Evolutionary conservation across 37 sponge, comb jelly and placozoan genomes (phyloP).

Genomic region (Petrosia ficiformis): DNA sequence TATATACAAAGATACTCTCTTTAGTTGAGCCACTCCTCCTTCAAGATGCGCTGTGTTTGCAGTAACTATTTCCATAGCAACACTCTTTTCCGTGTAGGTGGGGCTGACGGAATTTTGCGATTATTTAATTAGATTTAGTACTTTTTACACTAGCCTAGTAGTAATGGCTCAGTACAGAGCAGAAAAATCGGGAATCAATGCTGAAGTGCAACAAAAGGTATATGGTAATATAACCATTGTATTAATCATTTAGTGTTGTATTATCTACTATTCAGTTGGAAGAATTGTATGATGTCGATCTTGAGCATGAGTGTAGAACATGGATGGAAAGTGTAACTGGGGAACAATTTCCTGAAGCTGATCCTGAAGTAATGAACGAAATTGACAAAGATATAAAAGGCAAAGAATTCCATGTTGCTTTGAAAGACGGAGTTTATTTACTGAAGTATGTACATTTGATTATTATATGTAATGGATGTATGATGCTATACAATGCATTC

Average conservation of each 20-base stretch:
- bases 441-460: conserved; percentile 30
- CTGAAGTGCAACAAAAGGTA: conserved; percentile 77
- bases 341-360: conserved; percentile 17
- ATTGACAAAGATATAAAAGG: conserved; percentile 1
- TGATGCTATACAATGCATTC: too few species aligned
- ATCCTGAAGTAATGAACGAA: neutral
- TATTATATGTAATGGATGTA: too few species aligned
- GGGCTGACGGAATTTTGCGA: too few species aligned
- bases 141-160: too few species aligned
- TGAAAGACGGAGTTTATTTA: conserved; percentile 59
- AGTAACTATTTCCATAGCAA: too few species aligned
- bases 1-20: too few species aligned
- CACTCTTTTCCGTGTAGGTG: too few species aligned
- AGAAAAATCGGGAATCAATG: conserved; percentile 79
- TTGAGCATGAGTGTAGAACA: conserved; percentile 48
- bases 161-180: conserved; percentile 58
- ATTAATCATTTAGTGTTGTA: neutral
- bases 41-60: too few species aligned
- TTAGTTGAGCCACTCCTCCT: too few species aligned
- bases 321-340: conserved; percentile 66
- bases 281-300: conserved; percentile 44
- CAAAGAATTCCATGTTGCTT: conserved; percentile 36
- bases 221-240: neutral
- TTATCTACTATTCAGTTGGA: conserved; percentile 29
- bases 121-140: too few species aligned